Conservation (phyloP, 2,113 vertebrate species). For the Cyanistes caeruleus region DNA sequence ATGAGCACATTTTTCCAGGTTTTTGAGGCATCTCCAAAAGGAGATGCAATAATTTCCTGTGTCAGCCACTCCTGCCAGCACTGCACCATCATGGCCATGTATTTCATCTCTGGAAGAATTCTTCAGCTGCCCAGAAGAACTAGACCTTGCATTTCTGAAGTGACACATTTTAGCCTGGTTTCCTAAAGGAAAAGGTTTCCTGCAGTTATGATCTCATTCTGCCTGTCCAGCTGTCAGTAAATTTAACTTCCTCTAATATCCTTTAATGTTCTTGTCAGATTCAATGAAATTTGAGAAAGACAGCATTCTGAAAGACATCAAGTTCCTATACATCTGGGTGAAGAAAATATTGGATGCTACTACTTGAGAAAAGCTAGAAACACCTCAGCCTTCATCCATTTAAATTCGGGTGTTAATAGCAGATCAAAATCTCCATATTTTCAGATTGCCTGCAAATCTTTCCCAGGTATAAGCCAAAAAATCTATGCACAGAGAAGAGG, state of each 20-base stretch:
- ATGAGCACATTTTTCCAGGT: neutral
- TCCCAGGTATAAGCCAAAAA: neutral
- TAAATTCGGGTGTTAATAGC: neutral
- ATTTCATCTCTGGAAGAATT: neutral
- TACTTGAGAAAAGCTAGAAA: neutral
- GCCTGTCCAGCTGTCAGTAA: neutral
- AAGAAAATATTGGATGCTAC: neutral
- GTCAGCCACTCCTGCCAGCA: neutral
- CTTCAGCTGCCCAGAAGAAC: neutral
- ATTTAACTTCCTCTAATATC: neutral
- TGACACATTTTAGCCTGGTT: neutral
- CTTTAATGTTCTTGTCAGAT: neutral
- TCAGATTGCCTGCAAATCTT: neutral
- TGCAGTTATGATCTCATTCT: neutral
- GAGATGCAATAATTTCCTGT: accelerated
- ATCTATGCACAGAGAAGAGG: neutral
- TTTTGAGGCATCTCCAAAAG: neutral
- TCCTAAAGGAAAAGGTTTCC: neutral
- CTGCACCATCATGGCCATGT: neutral
- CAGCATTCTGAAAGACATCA: neutral
- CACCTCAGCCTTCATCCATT: accelerated
- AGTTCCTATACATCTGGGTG: neutral
- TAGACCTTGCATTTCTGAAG: neutral
- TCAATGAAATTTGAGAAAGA: neutral
- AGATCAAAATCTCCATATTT: neutral